phyloP scores from a whole-genome alignment of 2,113 vertebrate genomes.

The Aix galericulata region DNA sequence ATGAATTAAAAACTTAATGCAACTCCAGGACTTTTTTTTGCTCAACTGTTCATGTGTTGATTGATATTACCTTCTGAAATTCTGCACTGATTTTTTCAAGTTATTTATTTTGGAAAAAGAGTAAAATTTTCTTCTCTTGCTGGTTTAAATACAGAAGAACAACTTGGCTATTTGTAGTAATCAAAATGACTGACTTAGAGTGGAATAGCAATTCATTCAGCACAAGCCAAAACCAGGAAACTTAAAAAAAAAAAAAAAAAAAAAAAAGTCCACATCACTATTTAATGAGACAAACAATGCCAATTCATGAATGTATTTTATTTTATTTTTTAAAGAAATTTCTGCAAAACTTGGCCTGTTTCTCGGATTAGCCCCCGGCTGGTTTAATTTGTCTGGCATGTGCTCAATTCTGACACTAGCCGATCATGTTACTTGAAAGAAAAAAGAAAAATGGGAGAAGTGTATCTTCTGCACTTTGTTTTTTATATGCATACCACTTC shows the following conservation, averaged over 20 bases:
- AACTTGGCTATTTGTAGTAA: background rate
- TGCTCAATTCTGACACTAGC: background rate
- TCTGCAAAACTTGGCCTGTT: background rate
- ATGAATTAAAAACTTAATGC: background rate
- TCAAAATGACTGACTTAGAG: background rate
- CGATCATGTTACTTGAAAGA: background rate
- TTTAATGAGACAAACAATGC: background rate
- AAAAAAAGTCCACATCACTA: background rate
- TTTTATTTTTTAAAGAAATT: background rate
- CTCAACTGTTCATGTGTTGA: background rate
- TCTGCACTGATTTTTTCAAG: background rate
- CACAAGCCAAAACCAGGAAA: background rate
- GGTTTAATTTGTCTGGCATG: background rate
- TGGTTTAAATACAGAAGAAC: background rate
- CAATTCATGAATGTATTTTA: background rate
- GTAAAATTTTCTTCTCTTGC: background rate
- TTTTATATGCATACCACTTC: background rate
- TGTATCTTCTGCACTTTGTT: background rate
- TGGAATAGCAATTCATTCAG: background rate
- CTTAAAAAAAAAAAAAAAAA: background rate
- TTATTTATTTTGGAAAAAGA: conserved; percentile 29
- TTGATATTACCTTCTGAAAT: background rate
- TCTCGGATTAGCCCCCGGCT: background rate
- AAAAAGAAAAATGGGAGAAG: background rate
- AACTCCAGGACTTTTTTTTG: background rate